Base-by-base conservation (phyloP, 2,797 vertebrate genomes). In the Tauraco hartlaubi region DNA sequence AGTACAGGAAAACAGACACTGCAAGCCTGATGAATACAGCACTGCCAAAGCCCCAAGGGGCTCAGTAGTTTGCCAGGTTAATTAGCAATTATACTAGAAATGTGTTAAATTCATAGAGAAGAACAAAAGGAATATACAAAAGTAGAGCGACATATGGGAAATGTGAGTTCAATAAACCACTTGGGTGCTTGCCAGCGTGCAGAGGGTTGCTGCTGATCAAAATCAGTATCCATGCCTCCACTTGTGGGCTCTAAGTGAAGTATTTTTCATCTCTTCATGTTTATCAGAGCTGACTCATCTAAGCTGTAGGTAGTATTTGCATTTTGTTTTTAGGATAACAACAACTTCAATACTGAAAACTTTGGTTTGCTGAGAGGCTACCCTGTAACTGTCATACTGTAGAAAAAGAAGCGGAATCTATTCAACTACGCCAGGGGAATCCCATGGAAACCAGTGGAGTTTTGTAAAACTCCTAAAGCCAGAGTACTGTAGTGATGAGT, bases 221-320 rank as follows among this genome's bases (percentile, higher is more conserved):
- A 97, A 92, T 54, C 97, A 96, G 82, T 85, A 96, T 83, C 96
- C 95, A 49, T 25, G 84, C 75, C 79, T 97, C 77, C 94, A 78
- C 48, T 58, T 96, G 92, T 90, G 95, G 78, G 69, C 90, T 92
- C 58, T 84, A 90, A 89, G 68, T 10, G n/a, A 44, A 79, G 59
- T 96, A 97, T 96, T 97, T 97, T 98, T 91, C 97, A 95, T 84
- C 26, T 82, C 71, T 72, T 68, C 23, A 54, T 14, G 76, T 93
- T 97, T 93, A 92, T 85, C 86, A 91, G 54, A 69, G 51, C 25
- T 90, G 91, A 94, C 44, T 93, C 79, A 91, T 86, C 73, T 51
- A 85, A 94, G 58, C 10, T 67, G 76, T 33, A 94, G 73, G 79
- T 56, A 93, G 59, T 31, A 63, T 56, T 71, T 93, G 46, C 49